phyloP scores from a whole-genome alignment of 2,888 invertebrate genomes.

The Ormia ochracea region DNA sequence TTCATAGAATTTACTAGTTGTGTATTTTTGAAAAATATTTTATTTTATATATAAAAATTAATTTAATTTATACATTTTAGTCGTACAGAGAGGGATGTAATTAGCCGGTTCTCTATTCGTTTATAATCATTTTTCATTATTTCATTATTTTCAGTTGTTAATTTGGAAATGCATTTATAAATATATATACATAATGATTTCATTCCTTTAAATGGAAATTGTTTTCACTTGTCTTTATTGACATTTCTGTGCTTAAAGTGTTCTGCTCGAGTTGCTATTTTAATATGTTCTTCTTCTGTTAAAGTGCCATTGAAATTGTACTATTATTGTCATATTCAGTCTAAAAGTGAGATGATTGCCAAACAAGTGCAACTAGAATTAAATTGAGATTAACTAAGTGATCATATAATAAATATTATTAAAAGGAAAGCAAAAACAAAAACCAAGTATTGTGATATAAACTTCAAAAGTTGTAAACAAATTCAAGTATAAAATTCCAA shows the following conservation, averaged over 20 bases:
- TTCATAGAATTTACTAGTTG: too few relatives aligned
- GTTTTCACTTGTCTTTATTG: neutral
- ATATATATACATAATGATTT: neutral
- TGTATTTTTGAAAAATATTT: too few relatives aligned
- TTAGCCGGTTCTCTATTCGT: too few relatives aligned
- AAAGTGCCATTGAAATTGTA: constrained; percentile 46
- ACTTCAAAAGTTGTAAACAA: neutral
- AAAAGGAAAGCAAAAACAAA: neutral
- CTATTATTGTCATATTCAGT: constrained; percentile 23
- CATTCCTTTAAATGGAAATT: neutral
- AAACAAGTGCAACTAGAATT: constrained; percentile 27
- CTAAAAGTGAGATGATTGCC: constrained; percentile 16
- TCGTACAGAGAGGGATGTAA: too few relatives aligned
- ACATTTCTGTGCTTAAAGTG: neutral
- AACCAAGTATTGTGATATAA: neutral
- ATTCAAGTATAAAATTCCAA: neutral
- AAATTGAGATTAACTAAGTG: constrained; percentile 32
- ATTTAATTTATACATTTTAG: too few relatives aligned
- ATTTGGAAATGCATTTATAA: too few relatives aligned
- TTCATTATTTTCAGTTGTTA: too few relatives aligned
- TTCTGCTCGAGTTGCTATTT: constrained; percentile 4
- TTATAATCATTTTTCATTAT: too few relatives aligned
- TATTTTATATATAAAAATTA: too few relatives aligned
- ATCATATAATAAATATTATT: neutral
- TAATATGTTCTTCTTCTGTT: neutral